Evolutionary conservation across 2,888 invertebrate species (phyloP), one percentile per base, ranked within the genome.

Genomic region (Myopa testacea): DNA sequence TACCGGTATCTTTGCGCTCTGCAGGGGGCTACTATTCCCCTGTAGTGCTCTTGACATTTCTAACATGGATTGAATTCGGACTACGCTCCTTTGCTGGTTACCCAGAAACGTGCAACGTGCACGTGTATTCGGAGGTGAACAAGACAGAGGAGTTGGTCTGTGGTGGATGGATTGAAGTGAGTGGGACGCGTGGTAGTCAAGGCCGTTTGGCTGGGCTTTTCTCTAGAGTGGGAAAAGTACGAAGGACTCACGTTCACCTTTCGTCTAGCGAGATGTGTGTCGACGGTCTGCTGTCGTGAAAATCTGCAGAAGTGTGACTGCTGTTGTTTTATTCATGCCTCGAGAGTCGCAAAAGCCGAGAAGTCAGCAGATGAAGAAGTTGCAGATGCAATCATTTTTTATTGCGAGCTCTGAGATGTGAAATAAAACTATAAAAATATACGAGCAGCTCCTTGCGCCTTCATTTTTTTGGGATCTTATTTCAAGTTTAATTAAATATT

Each of bases 401-500:
- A 81, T 80, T 77, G 78, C 70, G 60, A 74, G 60, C 71, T 55
- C 63, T 71, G 76, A 68, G 75, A 75, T 75, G 75, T 69, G 69
- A 75, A 75, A 75, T 74, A 67, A 71, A 78, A 78, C 71, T 75
- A 68, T 71, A 72, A 67, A 67, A 34, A 65, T 71, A 60, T 58
- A 68, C 55, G 26, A 50, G 37, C 63, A 72, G 50, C 38, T 34
- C 37, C 52, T 55, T 74, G 63, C 63, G 62, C 63, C 34, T 4
- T 62, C 16, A 8, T 62, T 10, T 14, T 72, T 58, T 72, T n/a
- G 14, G 38, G 37, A 60, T 62, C 19, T 58, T 14, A 84, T 85
- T 85, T 85, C 82, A 82, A 84, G 81, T 86, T 85, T 82, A 84
- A 86, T 85, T 84, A 84, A 85, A 85, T 83, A 86, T 86, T 83